Percentiles rank a stretch among this genome's conserved stretches.
phyloP scores from a whole-genome alignment of 2,888 invertebrate genomes.

The Himalopsyche kuldschensis region DNA sequence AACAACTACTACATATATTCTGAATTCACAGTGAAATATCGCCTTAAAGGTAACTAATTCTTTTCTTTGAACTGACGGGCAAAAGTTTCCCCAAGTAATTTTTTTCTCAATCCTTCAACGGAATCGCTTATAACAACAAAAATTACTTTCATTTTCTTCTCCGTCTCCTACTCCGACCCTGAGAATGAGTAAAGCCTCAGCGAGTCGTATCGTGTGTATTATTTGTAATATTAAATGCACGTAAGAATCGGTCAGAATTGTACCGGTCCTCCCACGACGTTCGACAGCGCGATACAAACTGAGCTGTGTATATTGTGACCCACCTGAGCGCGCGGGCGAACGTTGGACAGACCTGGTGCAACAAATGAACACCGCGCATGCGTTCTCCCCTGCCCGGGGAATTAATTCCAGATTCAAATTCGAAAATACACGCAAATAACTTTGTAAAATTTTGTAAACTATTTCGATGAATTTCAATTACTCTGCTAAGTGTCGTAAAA shows the following conservation, averaged over 20 bases:
- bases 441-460: too few species aligned
- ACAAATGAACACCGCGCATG: neutral
- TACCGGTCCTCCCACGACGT: constrained; percentile 35
- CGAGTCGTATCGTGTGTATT: neutral
- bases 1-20: too few species aligned
- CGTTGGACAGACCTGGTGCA: neutral
- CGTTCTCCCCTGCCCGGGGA: neutral
- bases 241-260: constrained; percentile 1
- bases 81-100: neutral
- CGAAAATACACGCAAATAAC: neutral
- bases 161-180: neutral
- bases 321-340: constrained; percentile 8
- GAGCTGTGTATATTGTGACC: neutral
- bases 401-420: neutral
- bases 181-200: neutral
- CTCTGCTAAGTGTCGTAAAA: too few species aligned
- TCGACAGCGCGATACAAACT: constrained; percentile 32
- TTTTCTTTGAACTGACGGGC: neutral
- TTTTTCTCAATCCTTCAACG: neutral
- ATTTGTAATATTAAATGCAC: neutral
- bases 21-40: too few species aligned
- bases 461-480: too few species aligned
- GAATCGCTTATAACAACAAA: neutral
- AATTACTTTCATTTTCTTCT: neutral
- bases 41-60: too few species aligned